Conservation (phyloP, 2,888 invertebrate genomes). For the Athetis lepigone region DNA sequence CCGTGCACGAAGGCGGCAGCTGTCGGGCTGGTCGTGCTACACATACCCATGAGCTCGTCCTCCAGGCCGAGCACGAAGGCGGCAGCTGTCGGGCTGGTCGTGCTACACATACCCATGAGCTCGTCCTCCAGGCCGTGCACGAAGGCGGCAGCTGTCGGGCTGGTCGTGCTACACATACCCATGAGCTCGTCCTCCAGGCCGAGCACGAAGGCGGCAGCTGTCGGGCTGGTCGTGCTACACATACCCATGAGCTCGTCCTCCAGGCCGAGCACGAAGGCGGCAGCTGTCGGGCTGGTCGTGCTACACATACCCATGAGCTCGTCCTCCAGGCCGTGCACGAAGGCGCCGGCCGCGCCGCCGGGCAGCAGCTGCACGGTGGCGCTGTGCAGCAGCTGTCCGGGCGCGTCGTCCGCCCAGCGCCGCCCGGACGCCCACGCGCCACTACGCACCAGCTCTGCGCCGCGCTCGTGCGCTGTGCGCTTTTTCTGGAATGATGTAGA, state of each 20-base stretch:
- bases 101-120: too few relatives aligned
- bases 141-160: neutral
- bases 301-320: slow-evolving; percentile 95
- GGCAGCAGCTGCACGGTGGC: slow-evolving; percentile 94
- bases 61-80: too few relatives aligned
- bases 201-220: neutral
- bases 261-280: slow-evolving; percentile 99
- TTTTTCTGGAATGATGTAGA: slow-evolving; percentile 91
- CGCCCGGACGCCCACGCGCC: slow-evolving; percentile 94
- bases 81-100: too few relatives aligned
- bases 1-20: too few relatives aligned
- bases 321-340: slow-evolving; percentile 99
- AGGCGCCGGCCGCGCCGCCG: slow-evolving; percentile 99
- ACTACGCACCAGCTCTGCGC: slow-evolving; percentile 94
- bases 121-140: neutral
- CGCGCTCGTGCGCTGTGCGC: slow-evolving; percentile 95
- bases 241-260: slow-evolving; percentile 98
- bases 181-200: neutral
- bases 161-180: too few relatives aligned
- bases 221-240: neutral
- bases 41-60: too few relatives aligned
- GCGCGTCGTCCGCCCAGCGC: slow-evolving; percentile 94
- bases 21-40: too few relatives aligned
- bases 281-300: too few relatives aligned
- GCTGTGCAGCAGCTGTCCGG: slow-evolving; percentile 96